These are phyloP conservation scores for Blera fallax DNA, from an alignment of 2,888 invertebrate genomes.

Conservation along the genomic window DNA sequence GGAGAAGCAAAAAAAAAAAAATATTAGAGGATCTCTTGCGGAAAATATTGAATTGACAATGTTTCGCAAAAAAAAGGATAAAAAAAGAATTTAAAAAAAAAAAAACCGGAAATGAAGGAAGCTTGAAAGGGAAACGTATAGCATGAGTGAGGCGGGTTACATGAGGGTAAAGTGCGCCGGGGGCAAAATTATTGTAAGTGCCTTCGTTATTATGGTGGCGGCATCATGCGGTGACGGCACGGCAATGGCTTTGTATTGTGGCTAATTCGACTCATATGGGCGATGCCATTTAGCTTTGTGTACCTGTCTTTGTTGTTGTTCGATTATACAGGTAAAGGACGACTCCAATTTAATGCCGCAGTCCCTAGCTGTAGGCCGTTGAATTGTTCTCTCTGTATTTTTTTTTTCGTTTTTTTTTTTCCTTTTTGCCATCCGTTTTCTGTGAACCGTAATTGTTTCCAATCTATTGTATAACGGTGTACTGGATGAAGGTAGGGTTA, in stretches of 20 bases:
- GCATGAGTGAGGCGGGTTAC: neutral
- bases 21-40: constrained; percentile 64
- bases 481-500: neutral
- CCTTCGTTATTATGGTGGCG: constrained; percentile 39
- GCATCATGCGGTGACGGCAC: neutral
- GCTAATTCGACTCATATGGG: constrained; percentile 58
- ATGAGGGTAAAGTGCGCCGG: constrained; percentile 31
- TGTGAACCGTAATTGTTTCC: constrained; percentile 35
- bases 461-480: constrained; percentile 16
- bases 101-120: neutral
- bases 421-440: neutral
- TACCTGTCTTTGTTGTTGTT: constrained; percentile 5
- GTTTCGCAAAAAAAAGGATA: constrained; percentile 23
- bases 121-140: constrained; percentile 17
- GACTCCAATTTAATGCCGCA: constrained; percentile 5
- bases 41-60: constrained; percentile 70
- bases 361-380: neutral
- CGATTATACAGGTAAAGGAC: constrained; percentile 6
- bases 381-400: neutral
- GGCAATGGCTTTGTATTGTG: constrained; percentile 40
- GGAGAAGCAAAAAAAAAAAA: constrained; percentile 23
- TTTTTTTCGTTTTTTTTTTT: neutral
- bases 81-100: neutral
- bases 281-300: constrained; percentile 50
- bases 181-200: constrained; percentile 61